These are phyloP conservation scores for Heteractis magnifica DNA, from an alignment of 92 coral and sea anemone genomes.

Conservation along the genomic window DNA sequence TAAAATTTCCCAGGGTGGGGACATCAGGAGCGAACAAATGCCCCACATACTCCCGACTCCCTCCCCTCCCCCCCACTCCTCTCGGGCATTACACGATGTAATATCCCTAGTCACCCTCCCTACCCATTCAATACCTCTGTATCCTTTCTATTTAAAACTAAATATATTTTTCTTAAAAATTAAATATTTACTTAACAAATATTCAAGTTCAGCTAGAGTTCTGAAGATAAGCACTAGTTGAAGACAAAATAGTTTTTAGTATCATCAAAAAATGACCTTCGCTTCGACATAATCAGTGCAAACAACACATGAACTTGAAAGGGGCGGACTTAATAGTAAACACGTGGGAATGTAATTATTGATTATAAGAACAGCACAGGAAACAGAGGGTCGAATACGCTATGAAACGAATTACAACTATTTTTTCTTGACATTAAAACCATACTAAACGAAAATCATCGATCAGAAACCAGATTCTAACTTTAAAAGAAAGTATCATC, in stretches of 20 bases:
- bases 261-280: background rate
- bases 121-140: no score
- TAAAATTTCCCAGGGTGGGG: no score
- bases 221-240: no score
- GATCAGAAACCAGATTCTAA: background rate
- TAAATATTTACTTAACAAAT: no score
- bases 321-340: constrained; percentile 6
- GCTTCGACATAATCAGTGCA: background rate
- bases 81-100: no score
- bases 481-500: background rate
- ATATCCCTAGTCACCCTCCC: no score
- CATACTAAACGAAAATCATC: background rate
- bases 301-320: background rate
- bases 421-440: background rate
- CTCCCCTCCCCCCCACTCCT: no score
- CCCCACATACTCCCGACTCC: no score
- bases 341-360: constrained; percentile 27
- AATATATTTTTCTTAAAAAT: no score
- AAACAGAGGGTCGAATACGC: constrained; percentile 26
- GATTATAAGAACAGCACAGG: constrained; percentile 7
- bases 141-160: no score
- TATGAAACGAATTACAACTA: constrained; percentile 34
- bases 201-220: no score
- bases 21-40: no score
- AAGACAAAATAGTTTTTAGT: background rate